Evolutionary conservation across 2,113 vertebrate species (phyloP).

Genomic region (Nycticorax nycticorax): DNA sequence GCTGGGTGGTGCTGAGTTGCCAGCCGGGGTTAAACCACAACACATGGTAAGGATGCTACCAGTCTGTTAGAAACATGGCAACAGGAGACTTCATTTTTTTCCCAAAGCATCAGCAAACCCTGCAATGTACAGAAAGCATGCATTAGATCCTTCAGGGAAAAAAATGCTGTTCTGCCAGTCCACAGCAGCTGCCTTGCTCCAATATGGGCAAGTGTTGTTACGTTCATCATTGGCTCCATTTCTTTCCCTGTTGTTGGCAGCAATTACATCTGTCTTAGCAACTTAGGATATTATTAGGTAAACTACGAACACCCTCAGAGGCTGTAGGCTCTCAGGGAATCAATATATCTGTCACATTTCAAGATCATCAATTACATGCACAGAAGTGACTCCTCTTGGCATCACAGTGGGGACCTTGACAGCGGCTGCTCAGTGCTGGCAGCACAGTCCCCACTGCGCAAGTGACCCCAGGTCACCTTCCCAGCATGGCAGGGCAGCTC

Average conservation of each 20-base stretch:
- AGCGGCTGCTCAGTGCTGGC: not conserved
- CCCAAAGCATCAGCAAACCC: not conserved
- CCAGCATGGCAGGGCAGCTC: not conserved
- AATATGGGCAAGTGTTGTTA: not conserved
- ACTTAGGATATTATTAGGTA: constrained; percentile 46
- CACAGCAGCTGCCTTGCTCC: not conserved
- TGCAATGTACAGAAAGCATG: not conserved
- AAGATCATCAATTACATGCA: constrained; percentile 2
- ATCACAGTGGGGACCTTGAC: not conserved
- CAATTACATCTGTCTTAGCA: constrained; percentile 23
- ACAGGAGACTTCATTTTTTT: not conserved
- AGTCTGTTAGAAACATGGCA: not conserved
- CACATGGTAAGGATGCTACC: not conserved
- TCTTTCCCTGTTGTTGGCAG: constrained; percentile 2
- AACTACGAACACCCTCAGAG: constrained; percentile 29
- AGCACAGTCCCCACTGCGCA: not conserved
- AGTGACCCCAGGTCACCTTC: not conserved
- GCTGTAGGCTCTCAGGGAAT: not conserved
- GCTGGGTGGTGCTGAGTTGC: too few species aligned
- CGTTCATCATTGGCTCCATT: not conserved
- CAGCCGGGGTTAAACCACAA: too few species aligned
- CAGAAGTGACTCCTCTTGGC: not conserved
- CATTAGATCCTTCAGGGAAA: not conserved
- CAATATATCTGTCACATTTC: constrained; percentile 56
- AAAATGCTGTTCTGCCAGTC: not conserved